Conservation (phyloP, 2,797 vertebrate genomes). For the Enteromius viviparus region DNA sequence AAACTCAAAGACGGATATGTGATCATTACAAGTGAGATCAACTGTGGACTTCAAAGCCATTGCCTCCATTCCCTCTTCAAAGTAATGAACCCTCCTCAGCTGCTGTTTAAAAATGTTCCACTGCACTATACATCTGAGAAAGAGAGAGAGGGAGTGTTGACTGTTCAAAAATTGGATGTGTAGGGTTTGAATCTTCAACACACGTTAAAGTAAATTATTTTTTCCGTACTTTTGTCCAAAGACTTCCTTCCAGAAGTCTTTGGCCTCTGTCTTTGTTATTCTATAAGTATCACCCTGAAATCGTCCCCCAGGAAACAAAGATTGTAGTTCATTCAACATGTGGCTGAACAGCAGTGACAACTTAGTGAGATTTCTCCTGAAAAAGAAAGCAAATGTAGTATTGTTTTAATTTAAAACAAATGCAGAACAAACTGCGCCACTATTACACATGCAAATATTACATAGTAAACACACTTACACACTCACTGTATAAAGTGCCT, state of each 20-base stretch:
- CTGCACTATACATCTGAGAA: slow-evolving; percentile 80
- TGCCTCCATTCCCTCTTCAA: slow-evolving; percentile 82
- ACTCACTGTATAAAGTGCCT: background rate
- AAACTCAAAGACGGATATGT: slow-evolving; percentile 89
- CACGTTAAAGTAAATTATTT: background rate
- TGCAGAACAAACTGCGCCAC: background rate
- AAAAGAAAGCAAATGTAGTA: slow-evolving; percentile 25
- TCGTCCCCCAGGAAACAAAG: slow-evolving; percentile 77
- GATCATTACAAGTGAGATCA: slow-evolving; percentile 86
- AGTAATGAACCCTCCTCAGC: slow-evolving; percentile 72
- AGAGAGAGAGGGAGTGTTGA: background rate
- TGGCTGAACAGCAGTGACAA: slow-evolving; percentile 89
- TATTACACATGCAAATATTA: background rate
- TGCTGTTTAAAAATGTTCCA: slow-evolving; percentile 81
- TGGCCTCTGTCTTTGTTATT: slow-evolving; percentile 75
- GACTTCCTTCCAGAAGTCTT: slow-evolving; percentile 80
- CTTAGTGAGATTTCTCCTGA: slow-evolving; percentile 86
- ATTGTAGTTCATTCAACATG: slow-evolving; percentile 83
- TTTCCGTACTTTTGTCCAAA: slow-evolving; percentile 81
- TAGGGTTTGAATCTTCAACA: background rate
- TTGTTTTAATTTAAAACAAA: background rate
- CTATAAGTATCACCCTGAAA: slow-evolving; percentile 81
- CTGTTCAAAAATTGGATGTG: background rate
- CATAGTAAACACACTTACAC: background rate
- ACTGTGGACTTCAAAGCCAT: slow-evolving; percentile 87